These are phyloP conservation scores for Pammene aurita DNA, from an alignment of 2,888 invertebrate species.

Conservation along the genomic window DNA sequence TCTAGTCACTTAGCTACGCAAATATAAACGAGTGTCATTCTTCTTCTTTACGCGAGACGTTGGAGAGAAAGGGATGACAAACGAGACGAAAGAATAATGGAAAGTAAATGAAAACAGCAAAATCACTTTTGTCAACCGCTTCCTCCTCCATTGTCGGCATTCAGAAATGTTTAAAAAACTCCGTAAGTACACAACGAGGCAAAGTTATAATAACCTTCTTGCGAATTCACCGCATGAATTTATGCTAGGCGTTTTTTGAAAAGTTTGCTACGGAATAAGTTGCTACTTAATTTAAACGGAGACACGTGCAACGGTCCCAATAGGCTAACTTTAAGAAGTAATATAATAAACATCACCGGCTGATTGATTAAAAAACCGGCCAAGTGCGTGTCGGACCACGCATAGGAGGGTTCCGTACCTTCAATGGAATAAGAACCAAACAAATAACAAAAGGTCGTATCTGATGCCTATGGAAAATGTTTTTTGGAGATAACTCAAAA, in stretches of 20 bases:
- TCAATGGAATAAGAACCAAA: too few relatives aligned
- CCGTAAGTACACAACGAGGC: constrained; percentile 53
- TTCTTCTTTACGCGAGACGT: constrained; percentile 72
- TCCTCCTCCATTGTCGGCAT: constrained; percentile 65
- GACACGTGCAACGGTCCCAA: constrained; percentile 27
- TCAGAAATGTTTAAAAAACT: constrained; percentile 61
- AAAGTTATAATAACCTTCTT: constrained; percentile 55
- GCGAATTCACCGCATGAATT: constrained; percentile 54
- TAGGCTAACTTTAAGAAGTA: background rate
- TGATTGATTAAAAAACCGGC: background rate
- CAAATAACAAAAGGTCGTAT: too few relatives aligned
- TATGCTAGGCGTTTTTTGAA: constrained; percentile 44
- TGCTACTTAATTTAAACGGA: constrained; percentile 39
- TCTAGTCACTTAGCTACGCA: constrained; percentile 72
- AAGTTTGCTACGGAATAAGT: constrained; percentile 41
- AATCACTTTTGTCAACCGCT: constrained; percentile 77
- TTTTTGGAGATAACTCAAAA: too few relatives aligned
- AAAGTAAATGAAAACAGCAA: constrained; percentile 80
- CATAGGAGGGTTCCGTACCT: too few relatives aligned
- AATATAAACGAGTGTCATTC: constrained; percentile 76
- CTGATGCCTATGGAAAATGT: too few relatives aligned
- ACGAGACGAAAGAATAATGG: constrained; percentile 79
- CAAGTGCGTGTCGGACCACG: too few relatives aligned
- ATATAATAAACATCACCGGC: background rate
- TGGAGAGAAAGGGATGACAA: constrained; percentile 78